Evolutionary conservation across 2,888 invertebrate genomes (phyloP), one percentile per base, ranked within the genome.

Genomic region (Acronicta psi): DNA sequence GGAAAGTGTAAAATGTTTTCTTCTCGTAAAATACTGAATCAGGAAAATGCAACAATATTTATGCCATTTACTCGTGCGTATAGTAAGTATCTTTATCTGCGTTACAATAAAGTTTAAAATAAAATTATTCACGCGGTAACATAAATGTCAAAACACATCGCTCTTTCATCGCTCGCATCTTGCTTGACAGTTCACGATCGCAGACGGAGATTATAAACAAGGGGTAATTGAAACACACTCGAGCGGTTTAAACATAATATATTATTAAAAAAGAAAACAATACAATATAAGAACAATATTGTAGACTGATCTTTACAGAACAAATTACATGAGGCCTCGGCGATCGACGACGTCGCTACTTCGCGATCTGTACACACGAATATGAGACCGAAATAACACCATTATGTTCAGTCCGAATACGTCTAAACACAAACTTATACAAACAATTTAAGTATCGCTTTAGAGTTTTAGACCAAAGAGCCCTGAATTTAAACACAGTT

Each of bases 211-310:
- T 29, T 11, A 11, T 23, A 23, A 23, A 23, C 5, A 5, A 11
- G 0, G 11, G 34, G n/a, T n/a, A n/a, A 76, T 65, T 61, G 0
- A 74, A 69, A 75, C 13, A 29, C 64, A 53, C 49, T 37, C 43
- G 17, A 72, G 86, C 88, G 72, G 87, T 93, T 93, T 92, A 93
- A 93, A 93, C 93, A 93, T 92, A 92, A 93, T 93, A 93, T 93
- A 93, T 92, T 93, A 93, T 90, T 91, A 90, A 86, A 91, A 89
- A 92, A 92, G 90, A 89, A 87, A 90, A 92, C 90, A 92, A 91
- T 90, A 92, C 92, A 91, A 90, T 92, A 91, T 87, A 92, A 89
- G 92, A 92, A 91, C 90, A 88, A 91, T 92, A 91, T 92, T 90
- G 91, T 91, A 91, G 90, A 90, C 88, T 90, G 85, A 88, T 89